These are phyloP conservation scores for Girardia tigrina DNA, from an alignment of 2,888 invertebrate genomes.

Conservation along the genomic window DNA sequence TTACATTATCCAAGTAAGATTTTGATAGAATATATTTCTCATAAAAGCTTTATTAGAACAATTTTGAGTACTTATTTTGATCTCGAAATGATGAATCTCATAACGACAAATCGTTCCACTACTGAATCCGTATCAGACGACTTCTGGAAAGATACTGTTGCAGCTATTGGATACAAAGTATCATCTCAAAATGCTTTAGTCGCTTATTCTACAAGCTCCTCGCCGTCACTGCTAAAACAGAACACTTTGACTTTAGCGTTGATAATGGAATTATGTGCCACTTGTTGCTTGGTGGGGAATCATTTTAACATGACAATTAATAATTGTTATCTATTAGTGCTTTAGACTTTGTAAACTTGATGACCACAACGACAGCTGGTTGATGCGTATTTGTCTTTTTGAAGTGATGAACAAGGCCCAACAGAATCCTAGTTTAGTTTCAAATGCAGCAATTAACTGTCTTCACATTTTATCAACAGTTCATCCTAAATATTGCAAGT, in stretches of 20 bases:
- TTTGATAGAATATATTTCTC: not conserved
- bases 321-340: not conserved
- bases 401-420: slow-evolving; percentile 5
- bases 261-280: slow-evolving; percentile 5
- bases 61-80: not conserved
- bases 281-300: not conserved
- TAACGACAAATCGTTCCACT: not conserved
- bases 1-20: not conserved
- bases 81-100: not conserved
- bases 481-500: not conserved
- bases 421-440: not conserved
- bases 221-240: not conserved
- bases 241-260: not conserved
- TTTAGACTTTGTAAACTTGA: not conserved
- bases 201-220: not conserved
- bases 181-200: not conserved
- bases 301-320: not conserved
- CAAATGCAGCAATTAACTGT: not conserved
- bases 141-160: not conserved
- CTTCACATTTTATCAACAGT: not conserved
- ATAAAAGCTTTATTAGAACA: not conserved
- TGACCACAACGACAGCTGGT: not conserved
- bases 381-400: not conserved
- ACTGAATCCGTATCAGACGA: not conserved
- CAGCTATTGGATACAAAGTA: not conserved